Conservation (phyloP, 1,140 invertebrate species). For the Zaprionus camerounensis region DNA sequence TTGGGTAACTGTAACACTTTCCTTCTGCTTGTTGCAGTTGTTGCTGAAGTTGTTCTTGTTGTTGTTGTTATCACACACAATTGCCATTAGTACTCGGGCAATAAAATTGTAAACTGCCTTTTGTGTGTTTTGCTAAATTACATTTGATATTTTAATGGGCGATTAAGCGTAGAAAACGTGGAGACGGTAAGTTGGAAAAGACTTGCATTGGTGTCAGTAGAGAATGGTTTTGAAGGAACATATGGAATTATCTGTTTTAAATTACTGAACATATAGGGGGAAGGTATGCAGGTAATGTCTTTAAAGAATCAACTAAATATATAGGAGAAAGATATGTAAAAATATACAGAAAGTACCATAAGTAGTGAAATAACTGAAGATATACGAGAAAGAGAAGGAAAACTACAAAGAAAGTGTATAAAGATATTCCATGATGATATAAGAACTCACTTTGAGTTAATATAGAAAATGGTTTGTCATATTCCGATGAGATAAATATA, state of each 20-base stretch:
- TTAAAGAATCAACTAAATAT: no score
- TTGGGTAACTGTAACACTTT: slow-evolving; percentile 42
- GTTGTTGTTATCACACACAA: slow-evolving; percentile 29
- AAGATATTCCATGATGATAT: neutral
- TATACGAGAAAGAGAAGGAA: neutral
- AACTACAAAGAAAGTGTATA: neutral
- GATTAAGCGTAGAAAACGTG: slow-evolving; percentile 47
- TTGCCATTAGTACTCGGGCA: slow-evolving; percentile 74
- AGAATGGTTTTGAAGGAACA: no score
- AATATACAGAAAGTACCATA: neutral
- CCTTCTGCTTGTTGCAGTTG: slow-evolving; percentile 52
- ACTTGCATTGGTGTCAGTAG: no score
- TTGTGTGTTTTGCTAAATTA: slow-evolving; percentile 50
- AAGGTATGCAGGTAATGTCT: no score
- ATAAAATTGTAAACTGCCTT: slow-evolving; percentile 73
- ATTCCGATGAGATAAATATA: no score
- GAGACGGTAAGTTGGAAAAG: no score
- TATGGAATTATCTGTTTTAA: no score
- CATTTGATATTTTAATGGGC: slow-evolving; percentile 78
- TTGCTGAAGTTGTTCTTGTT: slow-evolving; percentile 33
- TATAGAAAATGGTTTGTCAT: no score
- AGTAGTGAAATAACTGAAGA: neutral
- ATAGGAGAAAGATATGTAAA: no score
- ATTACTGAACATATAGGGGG: no score
- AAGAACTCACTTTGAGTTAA: neutral